phyloP scores from a whole-genome alignment of 2,797 vertebrate species.

The Amblyopsis hoosieri region DNA sequence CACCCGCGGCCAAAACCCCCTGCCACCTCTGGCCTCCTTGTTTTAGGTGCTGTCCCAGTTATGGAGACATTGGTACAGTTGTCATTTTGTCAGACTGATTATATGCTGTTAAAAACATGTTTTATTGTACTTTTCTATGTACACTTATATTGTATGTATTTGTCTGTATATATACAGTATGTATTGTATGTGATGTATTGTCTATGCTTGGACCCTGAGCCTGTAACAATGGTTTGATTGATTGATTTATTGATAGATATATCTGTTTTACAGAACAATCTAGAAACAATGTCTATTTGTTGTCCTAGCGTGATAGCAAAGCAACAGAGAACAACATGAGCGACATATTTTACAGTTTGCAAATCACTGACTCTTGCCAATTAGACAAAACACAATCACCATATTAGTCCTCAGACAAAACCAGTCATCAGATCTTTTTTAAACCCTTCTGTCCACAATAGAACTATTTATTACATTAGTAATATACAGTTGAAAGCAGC shows the following conservation, averaged over 20 bases:
- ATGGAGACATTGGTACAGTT: too few relatives aligned
- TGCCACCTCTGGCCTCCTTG: slow-evolving; percentile 49
- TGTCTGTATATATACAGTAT: too few relatives aligned
- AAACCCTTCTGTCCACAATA: slow-evolving; percentile 44
- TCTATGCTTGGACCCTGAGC: too few relatives aligned
- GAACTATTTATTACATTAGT: slow-evolving; percentile 60
- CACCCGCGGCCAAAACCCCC: slow-evolving; percentile 29
- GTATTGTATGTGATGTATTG: too few relatives aligned
- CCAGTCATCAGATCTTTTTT: slow-evolving; percentile 61
- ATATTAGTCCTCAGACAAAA: slow-evolving; percentile 74
- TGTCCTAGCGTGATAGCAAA: slow-evolving; percentile 25
- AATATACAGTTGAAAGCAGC: slow-evolving; percentile 58
- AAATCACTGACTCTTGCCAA: slow-evolving; percentile 68
- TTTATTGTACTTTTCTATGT: too few relatives aligned
- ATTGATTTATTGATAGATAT: slow-evolving; percentile 3
- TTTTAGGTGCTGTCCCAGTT: slow-evolving; percentile 43
- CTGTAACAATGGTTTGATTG: too few relatives aligned
- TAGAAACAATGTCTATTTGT: not conserved
- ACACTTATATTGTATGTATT: too few relatives aligned
- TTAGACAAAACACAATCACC: slow-evolving; percentile 73
- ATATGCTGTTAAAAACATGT: too few relatives aligned
- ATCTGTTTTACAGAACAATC: slow-evolving; percentile 19
- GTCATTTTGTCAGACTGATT: too few relatives aligned
- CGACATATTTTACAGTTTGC: slow-evolving; percentile 70
- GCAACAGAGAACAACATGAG: slow-evolving; percentile 41